Evolutionary conservation across 1,140 invertebrate species (phyloP), one percentile per base, ranked within the genome.

Genomic region (Brachionus calyciflorus): DNA sequence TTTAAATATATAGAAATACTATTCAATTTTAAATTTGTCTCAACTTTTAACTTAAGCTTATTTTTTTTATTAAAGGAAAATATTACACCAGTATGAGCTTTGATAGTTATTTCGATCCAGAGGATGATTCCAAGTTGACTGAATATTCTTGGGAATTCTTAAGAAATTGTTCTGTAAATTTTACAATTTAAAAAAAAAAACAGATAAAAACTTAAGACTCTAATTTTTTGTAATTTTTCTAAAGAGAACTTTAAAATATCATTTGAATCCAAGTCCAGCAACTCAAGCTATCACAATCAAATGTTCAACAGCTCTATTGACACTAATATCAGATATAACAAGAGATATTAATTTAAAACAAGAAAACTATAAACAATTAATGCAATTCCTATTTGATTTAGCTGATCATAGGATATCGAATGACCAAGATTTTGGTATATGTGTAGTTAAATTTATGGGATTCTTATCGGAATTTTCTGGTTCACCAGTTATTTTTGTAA

Each of bases 91-190:
- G 6, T 37, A 5, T 9, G 3, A 37, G 33, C 9, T 37, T 37
- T 37, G 17, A 17, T 37, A 17, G 28, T 1, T 37, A 9, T 60
- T 60, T 60, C 37, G 55, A 33, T 2, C 9, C 3, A 5, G 55
- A 60, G n/a, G 37, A 60, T 60, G 28, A 28, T n/a, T 60, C 55
- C 5, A 60, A 60, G 17, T 17, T 19, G 19, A 19, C 55, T 3
- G 55, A 60, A 17, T 33, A 19, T 33, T 60, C n/a, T 60, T 60
- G 55, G 55, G 33, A 60, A 19, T 60, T 60, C 37, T 17, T 60
- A 3, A 17, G 37, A 37, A 60, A 60, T 60, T 60, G 55, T 33
- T 37, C 37, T 26, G 55, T 60, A 60, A 60, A 19, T 60, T 60
- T 17, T 1, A 55, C 3, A 26, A 10, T 60, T 40, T 40, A 1